Evolutionary conservation across 2,888 invertebrate species (phyloP).

Genomic region (Himalopsyche anomala): DNA sequence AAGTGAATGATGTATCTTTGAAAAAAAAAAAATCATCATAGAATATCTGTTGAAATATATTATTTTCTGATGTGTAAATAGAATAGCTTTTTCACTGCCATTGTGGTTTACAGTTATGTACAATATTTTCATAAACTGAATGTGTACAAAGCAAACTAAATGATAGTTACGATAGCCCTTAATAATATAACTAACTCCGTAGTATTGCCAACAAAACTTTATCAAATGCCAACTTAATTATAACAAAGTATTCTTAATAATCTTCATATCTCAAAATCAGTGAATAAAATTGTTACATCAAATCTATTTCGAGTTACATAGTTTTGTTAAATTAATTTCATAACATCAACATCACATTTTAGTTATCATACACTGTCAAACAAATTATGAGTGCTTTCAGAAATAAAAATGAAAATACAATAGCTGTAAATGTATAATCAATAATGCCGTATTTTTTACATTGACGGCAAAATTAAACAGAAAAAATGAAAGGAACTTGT

Average conservation of each 20-base stretch:
- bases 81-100: constrained; percentile 30
- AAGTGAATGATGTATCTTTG: not conserved
- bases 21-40: not conserved
- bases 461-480: too few species aligned
- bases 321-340: too few species aligned
- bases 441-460: too few species aligned
- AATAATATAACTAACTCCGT: not conserved
- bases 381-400: too few species aligned
- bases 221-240: constrained; percentile 21
- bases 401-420: too few species aligned
- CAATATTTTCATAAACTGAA: constrained; percentile 28
- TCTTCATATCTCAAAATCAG: constrained; percentile 5
- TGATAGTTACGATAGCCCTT: not conserved
- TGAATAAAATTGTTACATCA: not conserved
- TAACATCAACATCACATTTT: too few species aligned
- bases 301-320: not conserved
- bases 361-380: too few species aligned
- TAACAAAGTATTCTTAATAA: not conserved
- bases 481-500: too few species aligned
- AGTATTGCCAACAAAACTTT: constrained; percentile 9
- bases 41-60: not conserved
- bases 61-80: constrained; percentile 10
- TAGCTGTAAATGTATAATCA: too few species aligned
- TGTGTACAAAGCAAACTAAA: constrained; percentile 2
- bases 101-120: constrained; percentile 5